Percentiles rank a stretch among this genome's conserved stretches.
Evolutionary conservation across 2,797 vertebrate species (phyloP).

Genomic region (Morelia viridis): DNA sequence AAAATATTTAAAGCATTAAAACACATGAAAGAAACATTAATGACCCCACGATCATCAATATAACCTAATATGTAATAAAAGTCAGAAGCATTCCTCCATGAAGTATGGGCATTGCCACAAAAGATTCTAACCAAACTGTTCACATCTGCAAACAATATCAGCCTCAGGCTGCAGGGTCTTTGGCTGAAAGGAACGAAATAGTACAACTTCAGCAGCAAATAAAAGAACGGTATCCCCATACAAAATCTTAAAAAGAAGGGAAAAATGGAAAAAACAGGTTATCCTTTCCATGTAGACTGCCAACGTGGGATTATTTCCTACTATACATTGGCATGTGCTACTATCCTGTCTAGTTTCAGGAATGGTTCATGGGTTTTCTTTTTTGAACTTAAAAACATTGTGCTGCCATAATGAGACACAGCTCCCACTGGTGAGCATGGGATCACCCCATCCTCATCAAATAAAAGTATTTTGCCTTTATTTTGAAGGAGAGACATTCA

Average conservation of each 20-base stretch:
- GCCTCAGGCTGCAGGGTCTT: constrained; percentile 24
- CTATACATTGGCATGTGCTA: constrained; percentile 1
- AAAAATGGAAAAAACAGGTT: constrained; percentile 33
- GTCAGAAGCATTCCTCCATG: background rate
- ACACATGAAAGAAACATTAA: background rate
- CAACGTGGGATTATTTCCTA: constrained; percentile 1
- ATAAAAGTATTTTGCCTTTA: constrained; percentile 1
- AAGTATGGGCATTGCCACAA: background rate
- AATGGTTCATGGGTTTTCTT: background rate
- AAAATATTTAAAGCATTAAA: background rate
- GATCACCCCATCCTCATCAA: background rate
- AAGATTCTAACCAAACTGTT: background rate
- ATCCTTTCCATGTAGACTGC: background rate
- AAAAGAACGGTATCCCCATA: constrained; percentile 24
- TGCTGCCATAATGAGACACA: background rate
- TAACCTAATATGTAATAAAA: background rate
- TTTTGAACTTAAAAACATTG: constrained; percentile 6
- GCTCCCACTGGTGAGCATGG: constrained; percentile 2
- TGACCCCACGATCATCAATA: background rate
- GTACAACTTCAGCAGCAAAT: background rate
- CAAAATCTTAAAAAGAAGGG: constrained; percentile 4
- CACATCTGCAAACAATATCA: background rate
- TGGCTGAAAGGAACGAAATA: background rate
- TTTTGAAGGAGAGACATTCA: background rate
- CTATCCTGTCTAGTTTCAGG: constrained; percentile 10